These are phyloP conservation scores for Dione juno DNA, from an alignment of 2,888 invertebrate species.

Conservation along the genomic window DNA sequence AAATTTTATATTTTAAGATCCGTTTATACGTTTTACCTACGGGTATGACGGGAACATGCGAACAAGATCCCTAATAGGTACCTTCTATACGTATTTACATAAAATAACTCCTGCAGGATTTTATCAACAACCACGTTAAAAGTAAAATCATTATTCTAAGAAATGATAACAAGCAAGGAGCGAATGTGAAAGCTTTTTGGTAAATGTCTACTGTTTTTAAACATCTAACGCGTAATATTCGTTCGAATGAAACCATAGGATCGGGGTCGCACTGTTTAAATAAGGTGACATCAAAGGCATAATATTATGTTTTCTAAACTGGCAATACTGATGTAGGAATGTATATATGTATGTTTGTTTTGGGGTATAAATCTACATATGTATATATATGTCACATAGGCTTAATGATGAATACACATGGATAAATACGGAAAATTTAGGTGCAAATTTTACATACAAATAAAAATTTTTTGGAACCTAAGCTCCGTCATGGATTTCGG, in stretches of 20 bases:
- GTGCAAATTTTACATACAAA: too few relatives aligned
- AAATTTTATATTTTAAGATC: neutral
- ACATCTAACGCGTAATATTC: conserved; percentile 40
- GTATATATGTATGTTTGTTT: conserved; percentile 9
- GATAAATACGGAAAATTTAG: too few relatives aligned
- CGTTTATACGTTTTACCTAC: neutral
- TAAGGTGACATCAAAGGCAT: conserved; percentile 42
- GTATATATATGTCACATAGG: too few relatives aligned
- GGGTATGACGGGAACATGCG: neutral
- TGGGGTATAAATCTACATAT: too few relatives aligned
- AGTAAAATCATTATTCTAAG: conserved; percentile 38
- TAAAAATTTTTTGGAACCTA: too few relatives aligned
- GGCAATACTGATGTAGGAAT: conserved; percentile 30
- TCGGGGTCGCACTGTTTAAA: conserved; percentile 46
- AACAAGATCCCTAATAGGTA: neutral
- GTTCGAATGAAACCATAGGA: conserved; percentile 68
- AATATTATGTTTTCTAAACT: conserved; percentile 37
- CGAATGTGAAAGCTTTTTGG: conserved; percentile 31
- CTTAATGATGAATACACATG: neutral
- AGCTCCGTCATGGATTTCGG: too few relatives aligned
- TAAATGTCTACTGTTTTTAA: conserved; percentile 39
- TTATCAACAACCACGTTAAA: conserved; percentile 11
- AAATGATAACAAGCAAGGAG: conserved; percentile 39
- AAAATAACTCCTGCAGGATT: conserved; percentile 16
- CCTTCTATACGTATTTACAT: neutral